Evolutionary conservation across 1,140 invertebrate species (phyloP).

Genomic region (Diorhabda sublineata): DNA sequence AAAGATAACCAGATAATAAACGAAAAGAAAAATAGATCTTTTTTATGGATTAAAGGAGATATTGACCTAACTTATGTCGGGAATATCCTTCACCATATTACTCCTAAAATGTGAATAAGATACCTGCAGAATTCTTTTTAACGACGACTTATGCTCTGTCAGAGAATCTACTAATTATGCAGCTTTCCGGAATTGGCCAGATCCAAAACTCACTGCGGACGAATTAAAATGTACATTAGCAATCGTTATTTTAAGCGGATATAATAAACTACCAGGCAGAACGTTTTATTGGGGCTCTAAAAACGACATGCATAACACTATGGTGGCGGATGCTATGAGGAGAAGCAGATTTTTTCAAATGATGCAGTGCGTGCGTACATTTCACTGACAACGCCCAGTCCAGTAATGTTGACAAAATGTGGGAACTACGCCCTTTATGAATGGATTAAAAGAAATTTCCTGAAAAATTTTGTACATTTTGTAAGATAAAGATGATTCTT

Average conservation of each 20-base stretch:
- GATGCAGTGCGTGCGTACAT: conserved; percentile 19
- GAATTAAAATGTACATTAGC: conserved; percentile 29
- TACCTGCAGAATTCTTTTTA: conserved; percentile 22
- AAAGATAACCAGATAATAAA: neutral
- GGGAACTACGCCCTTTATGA: too few species aligned
- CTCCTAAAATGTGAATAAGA: neutral
- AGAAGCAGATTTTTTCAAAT: conserved; percentile 27
- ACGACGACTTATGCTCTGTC: conserved; percentile 18
- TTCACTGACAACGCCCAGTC: too few species aligned
- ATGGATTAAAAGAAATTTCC: too few species aligned
- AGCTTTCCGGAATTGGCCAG: conserved; percentile 17
- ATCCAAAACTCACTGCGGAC: conserved; percentile 19
- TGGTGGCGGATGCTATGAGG: neutral
- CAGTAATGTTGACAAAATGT: too few species aligned
- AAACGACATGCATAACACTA: conserved; percentile 19
- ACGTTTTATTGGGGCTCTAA: conserved; percentile 25
- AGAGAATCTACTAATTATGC: conserved; percentile 25
- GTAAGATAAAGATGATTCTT: too few species aligned
- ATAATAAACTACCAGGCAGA: conserved; percentile 22
- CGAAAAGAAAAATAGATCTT: conserved; percentile 14
- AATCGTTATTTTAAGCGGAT: conserved; percentile 26
- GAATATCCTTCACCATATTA: conserved; percentile 20
- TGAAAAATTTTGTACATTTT: too few species aligned
- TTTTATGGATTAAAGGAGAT: conserved; percentile 15
- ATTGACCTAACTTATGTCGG: conserved; percentile 6